Percentiles rank a stretch among this genome's conserved stretches.
These are phyloP conservation scores for Drosophila pectinifera DNA, from an alignment of 1,140 invertebrate genomes.

Conservation along the genomic window DNA sequence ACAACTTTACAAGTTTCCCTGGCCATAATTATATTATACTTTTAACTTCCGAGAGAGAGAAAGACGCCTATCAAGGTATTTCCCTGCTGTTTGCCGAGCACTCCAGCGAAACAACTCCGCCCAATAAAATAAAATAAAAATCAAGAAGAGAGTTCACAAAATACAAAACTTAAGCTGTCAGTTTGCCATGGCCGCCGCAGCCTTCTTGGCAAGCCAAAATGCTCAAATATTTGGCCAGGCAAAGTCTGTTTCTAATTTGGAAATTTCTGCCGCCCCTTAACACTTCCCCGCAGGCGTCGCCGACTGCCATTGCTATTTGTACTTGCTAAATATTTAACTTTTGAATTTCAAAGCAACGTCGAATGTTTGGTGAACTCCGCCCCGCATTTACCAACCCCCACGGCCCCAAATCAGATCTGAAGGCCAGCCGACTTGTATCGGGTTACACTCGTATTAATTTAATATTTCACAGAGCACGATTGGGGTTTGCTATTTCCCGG, in stretches of 20 bases:
- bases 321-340: conserved; percentile 67
- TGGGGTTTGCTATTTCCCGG: conserved; percentile 32
- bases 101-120: conserved; percentile 17
- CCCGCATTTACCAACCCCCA: conserved; percentile 16
- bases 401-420: conserved; percentile 34
- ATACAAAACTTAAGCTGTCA: conserved; percentile 46
- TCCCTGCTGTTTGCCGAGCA: conserved; percentile 34
- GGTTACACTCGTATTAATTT: conserved; percentile 69
- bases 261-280: conserved; percentile 35
- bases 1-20: conserved; percentile 35
- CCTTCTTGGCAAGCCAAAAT: conserved; percentile 44
- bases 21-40: conserved; percentile 38
- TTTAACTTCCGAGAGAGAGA: conserved; percentile 31
- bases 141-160: conserved; percentile 17
- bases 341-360: conserved; percentile 70
- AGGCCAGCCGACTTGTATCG: conserved; percentile 41
- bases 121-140: conserved; percentile 3
- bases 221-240: conserved; percentile 60
- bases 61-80: conserved; percentile 37
- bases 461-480: conserved; percentile 58
- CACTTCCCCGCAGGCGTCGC: conserved; percentile 28
- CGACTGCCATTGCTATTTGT: conserved; percentile 47
- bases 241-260: conserved; percentile 66
- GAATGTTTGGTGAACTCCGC: conserved; percentile 36
- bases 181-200: neutral